Evolutionary conservation across 2,888 invertebrate genomes (phyloP).

Genomic region (Iselma pallidipennis): DNA sequence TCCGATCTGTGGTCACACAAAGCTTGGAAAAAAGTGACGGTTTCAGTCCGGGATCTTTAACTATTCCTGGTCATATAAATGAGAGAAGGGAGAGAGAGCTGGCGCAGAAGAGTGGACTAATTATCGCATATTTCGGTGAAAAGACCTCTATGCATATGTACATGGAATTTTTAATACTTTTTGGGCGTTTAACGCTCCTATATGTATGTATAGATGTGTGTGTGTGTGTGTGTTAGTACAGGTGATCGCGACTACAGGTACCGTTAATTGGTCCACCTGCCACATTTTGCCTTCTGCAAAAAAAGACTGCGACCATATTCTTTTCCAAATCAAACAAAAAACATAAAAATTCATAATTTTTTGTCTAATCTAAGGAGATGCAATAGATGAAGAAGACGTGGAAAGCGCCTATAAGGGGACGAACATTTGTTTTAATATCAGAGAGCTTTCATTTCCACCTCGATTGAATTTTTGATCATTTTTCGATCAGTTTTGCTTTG

Average conservation of each 20-base stretch:
- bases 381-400: not conserved
- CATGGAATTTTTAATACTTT: constrained; percentile 41
- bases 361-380: no score
- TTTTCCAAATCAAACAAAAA: not conserved
- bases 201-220: constrained; percentile 37
- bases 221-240: constrained; percentile 46
- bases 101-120: not conserved
- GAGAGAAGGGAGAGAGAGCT: not conserved
- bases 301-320: not conserved
- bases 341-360: no score
- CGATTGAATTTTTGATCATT: no score
- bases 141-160: constrained; percentile 20
- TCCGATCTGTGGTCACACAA: not conserved
- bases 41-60: no score
- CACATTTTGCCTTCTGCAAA: constrained; percentile 27
- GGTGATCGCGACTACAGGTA: constrained; percentile 55
- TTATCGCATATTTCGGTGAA: constrained; percentile 30
- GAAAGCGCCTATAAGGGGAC: no score
- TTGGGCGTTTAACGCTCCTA: constrained; percentile 41
- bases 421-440: no score
- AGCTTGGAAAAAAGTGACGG: no score
- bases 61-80: constrained; percentile 7
- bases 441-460: no score
- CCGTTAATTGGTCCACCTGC: constrained; percentile 57
- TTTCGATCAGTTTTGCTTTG: no score